These are phyloP conservation scores for Neuroterus valhalla DNA, from an alignment of 1,140 invertebrate genomes.

Conservation along the genomic window DNA sequence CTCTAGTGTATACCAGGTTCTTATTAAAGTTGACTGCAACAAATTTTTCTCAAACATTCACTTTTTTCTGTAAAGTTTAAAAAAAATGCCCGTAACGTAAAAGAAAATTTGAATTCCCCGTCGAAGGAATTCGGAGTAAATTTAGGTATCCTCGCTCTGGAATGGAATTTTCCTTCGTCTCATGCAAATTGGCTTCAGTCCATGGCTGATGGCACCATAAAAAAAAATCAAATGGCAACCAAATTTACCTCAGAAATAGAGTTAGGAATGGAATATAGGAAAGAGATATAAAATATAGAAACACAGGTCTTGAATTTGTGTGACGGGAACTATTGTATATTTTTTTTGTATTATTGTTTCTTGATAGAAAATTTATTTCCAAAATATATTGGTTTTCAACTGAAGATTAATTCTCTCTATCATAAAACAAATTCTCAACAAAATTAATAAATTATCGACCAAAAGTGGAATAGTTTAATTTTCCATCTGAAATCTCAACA, in stretches of 20 bases:
- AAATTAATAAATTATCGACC: no score
- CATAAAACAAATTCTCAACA: no score
- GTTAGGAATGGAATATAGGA: background rate
- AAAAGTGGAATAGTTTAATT: no score
- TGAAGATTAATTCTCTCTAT: no score
- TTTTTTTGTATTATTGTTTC: background rate
- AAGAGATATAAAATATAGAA: background rate
- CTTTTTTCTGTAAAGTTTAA: no score
- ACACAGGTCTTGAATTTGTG: background rate
- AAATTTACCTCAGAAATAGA: conserved; percentile 3
- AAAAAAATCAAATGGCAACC: background rate
- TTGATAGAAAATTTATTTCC: no score
- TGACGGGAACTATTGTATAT: background rate
- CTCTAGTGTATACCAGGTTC: no score
- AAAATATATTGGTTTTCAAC: no score
- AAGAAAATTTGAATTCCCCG: conserved; percentile 18
- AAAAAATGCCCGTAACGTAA: no score
- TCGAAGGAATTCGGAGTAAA: conserved; percentile 12
- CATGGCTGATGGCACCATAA: background rate
- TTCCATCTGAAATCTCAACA: no score
- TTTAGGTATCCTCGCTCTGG: conserved; percentile 11
- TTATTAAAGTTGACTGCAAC: no score
- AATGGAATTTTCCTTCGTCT: conserved; percentile 5
- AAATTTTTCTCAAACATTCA: no score
- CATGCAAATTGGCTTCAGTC: conserved; percentile 23